phyloP scores from a whole-genome alignment of 2,888 invertebrate species.

The Pristionchus fissidentatus region DNA sequence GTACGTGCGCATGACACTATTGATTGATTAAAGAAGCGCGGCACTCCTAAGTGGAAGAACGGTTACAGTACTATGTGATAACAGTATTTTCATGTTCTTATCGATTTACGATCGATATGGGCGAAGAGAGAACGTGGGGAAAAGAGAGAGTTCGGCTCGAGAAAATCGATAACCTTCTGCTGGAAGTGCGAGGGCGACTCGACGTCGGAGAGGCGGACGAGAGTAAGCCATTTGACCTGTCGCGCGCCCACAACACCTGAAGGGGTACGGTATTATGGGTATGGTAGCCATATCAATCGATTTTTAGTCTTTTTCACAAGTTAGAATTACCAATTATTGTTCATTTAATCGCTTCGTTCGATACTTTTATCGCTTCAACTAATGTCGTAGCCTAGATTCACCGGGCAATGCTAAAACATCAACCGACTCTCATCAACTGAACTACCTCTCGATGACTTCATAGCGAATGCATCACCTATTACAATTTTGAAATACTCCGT shows the following conservation, averaged over 20 bases:
- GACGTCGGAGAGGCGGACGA: slow-evolving; percentile 85
- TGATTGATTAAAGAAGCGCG: slow-evolving; percentile 59
- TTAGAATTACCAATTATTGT: too few species aligned
- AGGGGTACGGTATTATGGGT: not conserved
- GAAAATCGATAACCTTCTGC: slow-evolving; percentile 80
- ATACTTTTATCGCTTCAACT: too few species aligned
- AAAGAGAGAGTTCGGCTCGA: slow-evolving; percentile 80
- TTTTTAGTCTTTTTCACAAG: too few species aligned
- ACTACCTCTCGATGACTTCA: too few species aligned
- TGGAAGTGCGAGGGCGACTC: slow-evolving; percentile 97
- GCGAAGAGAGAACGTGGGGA: slow-evolving; percentile 87
- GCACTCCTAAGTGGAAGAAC: slow-evolving; percentile 1
- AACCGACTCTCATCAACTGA: too few species aligned
- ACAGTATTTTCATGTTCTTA: too few species aligned
- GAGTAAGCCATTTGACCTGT: slow-evolving; percentile 93
- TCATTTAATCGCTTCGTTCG: too few species aligned
- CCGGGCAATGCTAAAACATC: too few species aligned
- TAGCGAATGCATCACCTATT: too few species aligned
- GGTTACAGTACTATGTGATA: not conserved
- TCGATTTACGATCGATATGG: too few species aligned
- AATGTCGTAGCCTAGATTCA: too few species aligned
- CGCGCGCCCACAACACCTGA: slow-evolving; percentile 85
- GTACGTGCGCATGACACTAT: not conserved
- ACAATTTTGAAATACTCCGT: not conserved
- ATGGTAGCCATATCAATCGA: too few species aligned